A percentile compares a stretch with the other conserved stretches of the same genome.
Evolutionary conservation across 2,113 vertebrate genomes (phyloP).

Genomic region (Gallinago media): DNA sequence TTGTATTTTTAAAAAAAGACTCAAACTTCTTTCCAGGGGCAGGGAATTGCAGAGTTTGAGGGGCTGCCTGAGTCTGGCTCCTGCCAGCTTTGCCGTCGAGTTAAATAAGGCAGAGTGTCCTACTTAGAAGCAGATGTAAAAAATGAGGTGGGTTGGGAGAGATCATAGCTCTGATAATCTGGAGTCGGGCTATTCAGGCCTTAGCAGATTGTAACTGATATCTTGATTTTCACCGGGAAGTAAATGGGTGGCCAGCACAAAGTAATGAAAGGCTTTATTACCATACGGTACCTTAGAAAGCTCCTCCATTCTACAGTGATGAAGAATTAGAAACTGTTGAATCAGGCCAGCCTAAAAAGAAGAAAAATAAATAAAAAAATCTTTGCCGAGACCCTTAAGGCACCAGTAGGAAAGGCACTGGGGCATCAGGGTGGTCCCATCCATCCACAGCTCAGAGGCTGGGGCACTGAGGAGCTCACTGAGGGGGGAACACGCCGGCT

Average conservation of each 20-base stretch:
- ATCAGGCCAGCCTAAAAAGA: background rate
- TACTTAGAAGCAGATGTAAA: slow-evolving; percentile 34
- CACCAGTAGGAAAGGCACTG: background rate
- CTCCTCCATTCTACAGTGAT: background rate
- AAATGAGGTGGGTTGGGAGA: background rate
- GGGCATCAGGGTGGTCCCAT: background rate
- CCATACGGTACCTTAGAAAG: background rate
- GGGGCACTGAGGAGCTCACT: background rate
- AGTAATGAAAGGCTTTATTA: slow-evolving; percentile 52
- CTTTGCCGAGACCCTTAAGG: background rate
- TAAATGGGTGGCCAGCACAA: slow-evolving; percentile 10
- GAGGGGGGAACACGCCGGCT: background rate
- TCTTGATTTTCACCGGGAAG: slow-evolving; percentile 35
- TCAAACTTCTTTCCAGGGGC: background rate
- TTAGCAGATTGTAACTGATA: slow-evolving; percentile 50
- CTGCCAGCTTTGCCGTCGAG: background rate
- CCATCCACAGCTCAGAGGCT: background rate
- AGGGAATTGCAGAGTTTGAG: background rate
- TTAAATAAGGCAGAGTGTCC: background rate
- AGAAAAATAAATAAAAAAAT: background rate
- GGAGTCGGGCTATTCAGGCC: slow-evolving; percentile 28
- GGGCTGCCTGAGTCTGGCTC: background rate
- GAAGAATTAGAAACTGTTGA: background rate
- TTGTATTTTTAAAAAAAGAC: background rate
- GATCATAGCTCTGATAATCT: slow-evolving; percentile 62